These are phyloP conservation scores for Anguilla obscura DNA, from an alignment of 2,797 vertebrate species.

Conservation along the genomic window DNA sequence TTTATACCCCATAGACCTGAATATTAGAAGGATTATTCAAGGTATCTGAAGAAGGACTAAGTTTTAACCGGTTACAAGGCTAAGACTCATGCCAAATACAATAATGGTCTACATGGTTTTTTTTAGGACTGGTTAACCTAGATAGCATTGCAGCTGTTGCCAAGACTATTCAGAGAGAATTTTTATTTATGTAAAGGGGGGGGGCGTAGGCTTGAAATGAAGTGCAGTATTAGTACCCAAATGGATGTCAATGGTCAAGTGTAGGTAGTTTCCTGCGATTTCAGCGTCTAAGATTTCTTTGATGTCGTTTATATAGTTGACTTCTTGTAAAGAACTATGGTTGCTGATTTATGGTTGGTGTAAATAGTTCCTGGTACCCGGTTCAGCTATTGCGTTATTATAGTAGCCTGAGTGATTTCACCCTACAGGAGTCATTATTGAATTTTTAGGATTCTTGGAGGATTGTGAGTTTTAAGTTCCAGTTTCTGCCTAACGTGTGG, in stretches of 20 bases:
- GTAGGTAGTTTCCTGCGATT: neutral
- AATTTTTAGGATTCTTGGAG: neutral
- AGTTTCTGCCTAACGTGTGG: neutral
- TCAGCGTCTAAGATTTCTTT: neutral
- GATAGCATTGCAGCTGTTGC: constrained; percentile 61
- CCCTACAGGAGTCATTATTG: neutral
- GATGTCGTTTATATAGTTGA: neutral
- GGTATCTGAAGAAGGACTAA: neutral
- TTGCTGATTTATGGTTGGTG: neutral
- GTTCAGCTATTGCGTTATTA: neutral
- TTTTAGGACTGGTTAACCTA: constrained; percentile 45
- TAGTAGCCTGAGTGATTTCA: neutral
- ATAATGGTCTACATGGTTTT: constrained; percentile 21
- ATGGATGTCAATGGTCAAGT: neutral
- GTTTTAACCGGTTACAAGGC: neutral
- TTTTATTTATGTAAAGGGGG: constrained; percentile 13
- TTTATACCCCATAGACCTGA: neutral
- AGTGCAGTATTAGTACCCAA: neutral
- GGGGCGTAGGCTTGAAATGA: neutral
- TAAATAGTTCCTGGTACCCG: neutral
- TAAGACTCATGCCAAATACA: neutral
- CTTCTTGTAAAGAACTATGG: neutral
- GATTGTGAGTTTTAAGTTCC: neutral
- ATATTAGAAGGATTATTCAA: neutral
- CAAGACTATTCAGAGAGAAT: constrained; percentile 31